phyloP scores from a whole-genome alignment of 2,888 invertebrate species.

The Biston stratarius region DNA sequence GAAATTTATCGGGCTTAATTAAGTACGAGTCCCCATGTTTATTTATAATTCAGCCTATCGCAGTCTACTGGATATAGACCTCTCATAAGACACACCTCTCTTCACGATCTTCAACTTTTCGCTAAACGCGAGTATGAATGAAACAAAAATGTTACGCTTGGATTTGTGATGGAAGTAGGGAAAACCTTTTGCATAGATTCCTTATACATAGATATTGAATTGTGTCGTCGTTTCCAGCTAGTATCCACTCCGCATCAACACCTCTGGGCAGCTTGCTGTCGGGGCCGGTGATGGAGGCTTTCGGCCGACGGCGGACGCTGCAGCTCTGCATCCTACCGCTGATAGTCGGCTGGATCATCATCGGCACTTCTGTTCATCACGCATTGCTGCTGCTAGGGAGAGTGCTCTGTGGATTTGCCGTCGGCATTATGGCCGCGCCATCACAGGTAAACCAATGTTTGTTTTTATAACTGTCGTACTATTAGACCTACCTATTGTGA shows the following conservation, averaged over 20 bases:
- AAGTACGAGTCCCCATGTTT: no score
- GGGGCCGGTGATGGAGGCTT: conserved; percentile 89
- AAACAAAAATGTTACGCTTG: no score
- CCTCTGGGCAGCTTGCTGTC: conserved; percentile 91
- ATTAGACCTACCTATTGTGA: no score
- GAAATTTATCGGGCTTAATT: no score
- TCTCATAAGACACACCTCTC: no score
- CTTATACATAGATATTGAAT: not conserved
- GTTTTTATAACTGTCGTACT: no score
- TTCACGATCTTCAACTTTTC: no score
- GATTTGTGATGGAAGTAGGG: no score
- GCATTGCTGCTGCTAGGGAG: conserved; percentile 88
- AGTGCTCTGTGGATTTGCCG: conserved; percentile 90
- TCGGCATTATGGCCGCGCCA: conserved; percentile 91
- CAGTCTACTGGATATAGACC: not conserved
- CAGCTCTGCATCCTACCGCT: conserved; percentile 89
- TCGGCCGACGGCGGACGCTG: conserved; percentile 89
- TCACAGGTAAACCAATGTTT: conserved; percentile 86
- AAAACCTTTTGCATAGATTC: no score
- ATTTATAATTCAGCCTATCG: no score
- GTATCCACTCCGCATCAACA: conserved; percentile 92
- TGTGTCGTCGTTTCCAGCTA: conserved; percentile 81
- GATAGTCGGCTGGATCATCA: conserved; percentile 89
- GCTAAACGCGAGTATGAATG: no score
- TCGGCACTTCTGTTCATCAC: conserved; percentile 87